Evolutionary conservation across 2,888 invertebrate genomes (phyloP), one percentile per base, ranked within the genome.

Genomic region (Laothoe populi): DNA sequence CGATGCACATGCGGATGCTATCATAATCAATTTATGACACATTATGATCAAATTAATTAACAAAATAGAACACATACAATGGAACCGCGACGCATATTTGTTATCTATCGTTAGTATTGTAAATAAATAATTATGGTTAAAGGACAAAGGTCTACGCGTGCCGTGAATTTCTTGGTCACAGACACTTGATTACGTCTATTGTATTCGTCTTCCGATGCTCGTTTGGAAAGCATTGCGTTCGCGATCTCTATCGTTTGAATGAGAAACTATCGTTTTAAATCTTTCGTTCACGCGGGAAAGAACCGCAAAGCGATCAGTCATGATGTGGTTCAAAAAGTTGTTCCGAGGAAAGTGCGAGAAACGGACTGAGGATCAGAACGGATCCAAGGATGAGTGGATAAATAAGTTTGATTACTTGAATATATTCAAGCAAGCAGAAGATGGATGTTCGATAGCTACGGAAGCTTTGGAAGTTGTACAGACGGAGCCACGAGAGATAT

Each of bases 261-360:
- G 94, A 94, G 94, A 94, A 94, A 94, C 82, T 87, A 91, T 84
- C 92, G 93, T 72, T 94, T 94, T 82, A 94, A 93, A 68, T 93
- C 94, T 79, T 95, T 94, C 82, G 89, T 94, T 73, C 90, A 93
- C 85, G 94, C 95, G 92, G 94, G 94, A 68, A 93, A 88, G 80
- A 95, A 94, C 93, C 94, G 94, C 90, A 89, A 81, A 78, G 89
- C 83, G 60, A 94, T 94, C 71, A 84, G 92, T 74, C 89, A 95
- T 94, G 95, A 94, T 87, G 80, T 95, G 94, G 94, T 94, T 94
- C 94, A 95, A 82, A 95, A 95, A 86, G 90, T 94, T 92, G 93
- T 95, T 89, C 90, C 90, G 65, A 88, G 93, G 78, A 94, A 94
- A 80, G 83, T 87, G 70, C 90, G 94, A 62, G 94, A 94, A 77